phyloP scores from a whole-genome alignment of 2,113 vertebrate species.

The Junco hyemalis region DNA sequence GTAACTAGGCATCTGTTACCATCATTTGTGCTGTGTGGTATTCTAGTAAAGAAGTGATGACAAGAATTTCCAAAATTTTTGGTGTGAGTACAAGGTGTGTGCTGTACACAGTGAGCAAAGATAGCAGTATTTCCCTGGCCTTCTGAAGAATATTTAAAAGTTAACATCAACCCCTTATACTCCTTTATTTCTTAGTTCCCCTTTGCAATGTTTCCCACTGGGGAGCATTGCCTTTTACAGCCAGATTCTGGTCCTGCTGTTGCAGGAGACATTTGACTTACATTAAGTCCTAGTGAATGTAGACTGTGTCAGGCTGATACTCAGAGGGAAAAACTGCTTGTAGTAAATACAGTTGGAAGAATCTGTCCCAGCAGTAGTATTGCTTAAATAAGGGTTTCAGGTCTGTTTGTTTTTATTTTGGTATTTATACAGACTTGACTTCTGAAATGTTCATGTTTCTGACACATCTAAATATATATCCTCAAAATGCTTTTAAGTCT shows the following conservation, averaged over 20 bases:
- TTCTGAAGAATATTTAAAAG: background rate
- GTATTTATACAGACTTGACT: constrained; percentile 12
- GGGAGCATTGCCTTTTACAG: background rate
- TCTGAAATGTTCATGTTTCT: constrained; percentile 27
- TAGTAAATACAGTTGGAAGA: background rate
- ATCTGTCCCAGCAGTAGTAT: background rate
- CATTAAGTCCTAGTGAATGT: background rate
- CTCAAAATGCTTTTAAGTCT: background rate
- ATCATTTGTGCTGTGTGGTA: background rate
- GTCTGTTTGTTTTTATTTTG: constrained; percentile 39
- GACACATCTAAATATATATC: constrained; percentile 23
- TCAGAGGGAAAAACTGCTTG: background rate
- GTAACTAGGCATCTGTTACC: background rate
- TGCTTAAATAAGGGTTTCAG: background rate
- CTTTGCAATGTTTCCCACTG: background rate
- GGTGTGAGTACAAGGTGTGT: background rate
- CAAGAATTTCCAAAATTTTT: background rate
- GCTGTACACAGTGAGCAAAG: background rate
- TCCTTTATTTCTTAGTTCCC: background rate
- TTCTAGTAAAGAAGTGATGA: background rate
- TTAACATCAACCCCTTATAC: background rate
- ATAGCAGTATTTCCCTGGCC: background rate
- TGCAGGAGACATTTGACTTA: background rate
- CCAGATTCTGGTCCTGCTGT: background rate
- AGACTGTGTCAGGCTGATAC: background rate